phyloP scores from a whole-genome alignment of 2,888 invertebrate species.

The Ennomos quercinarius region DNA sequence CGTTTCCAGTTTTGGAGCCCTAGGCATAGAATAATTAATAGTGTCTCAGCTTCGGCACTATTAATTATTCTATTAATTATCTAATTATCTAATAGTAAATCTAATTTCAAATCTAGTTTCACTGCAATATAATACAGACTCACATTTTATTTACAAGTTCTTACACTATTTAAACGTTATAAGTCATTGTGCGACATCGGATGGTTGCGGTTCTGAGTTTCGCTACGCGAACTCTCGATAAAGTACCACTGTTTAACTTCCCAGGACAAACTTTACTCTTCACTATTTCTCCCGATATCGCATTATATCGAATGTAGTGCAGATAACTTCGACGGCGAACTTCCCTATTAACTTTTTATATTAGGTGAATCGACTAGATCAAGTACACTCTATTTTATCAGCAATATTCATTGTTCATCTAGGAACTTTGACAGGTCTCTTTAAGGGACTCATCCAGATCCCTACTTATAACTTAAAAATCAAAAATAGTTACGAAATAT shows the following conservation, averaged over 20 bases:
- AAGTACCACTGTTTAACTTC: slow-evolving; percentile 65
- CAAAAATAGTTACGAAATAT: no score
- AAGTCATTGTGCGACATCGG: slow-evolving; percentile 48
- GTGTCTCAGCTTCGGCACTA: no score
- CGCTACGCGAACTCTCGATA: slow-evolving; percentile 47
- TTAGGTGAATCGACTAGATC: slow-evolving; percentile 46
- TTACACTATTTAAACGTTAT: slow-evolving; percentile 10
- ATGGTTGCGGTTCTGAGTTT: slow-evolving; percentile 56
- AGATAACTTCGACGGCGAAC: slow-evolving; percentile 51
- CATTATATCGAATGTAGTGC: slow-evolving; percentile 57
- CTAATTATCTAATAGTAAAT: no score
- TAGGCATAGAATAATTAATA: no score
- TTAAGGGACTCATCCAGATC: no score
- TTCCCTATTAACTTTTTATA: slow-evolving; percentile 53
- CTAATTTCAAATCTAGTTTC: no score
- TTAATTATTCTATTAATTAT: no score
- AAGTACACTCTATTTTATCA: slow-evolving; percentile 31
- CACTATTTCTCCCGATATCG: slow-evolving; percentile 58
- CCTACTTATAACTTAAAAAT: no score
- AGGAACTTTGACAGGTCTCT: slow-evolving; percentile 9
- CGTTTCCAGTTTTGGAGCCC: no score
- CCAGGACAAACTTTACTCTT: slow-evolving; percentile 58
- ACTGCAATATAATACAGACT: no score
- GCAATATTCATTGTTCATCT: slow-evolving; percentile 22
- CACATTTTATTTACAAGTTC: slow-evolving; percentile 1